A percentile compares a stretch with the other conserved stretches of the same genome.
Conservation (phyloP, 1,140 invertebrate genomes). For the Microvelia longipes region DNA sequence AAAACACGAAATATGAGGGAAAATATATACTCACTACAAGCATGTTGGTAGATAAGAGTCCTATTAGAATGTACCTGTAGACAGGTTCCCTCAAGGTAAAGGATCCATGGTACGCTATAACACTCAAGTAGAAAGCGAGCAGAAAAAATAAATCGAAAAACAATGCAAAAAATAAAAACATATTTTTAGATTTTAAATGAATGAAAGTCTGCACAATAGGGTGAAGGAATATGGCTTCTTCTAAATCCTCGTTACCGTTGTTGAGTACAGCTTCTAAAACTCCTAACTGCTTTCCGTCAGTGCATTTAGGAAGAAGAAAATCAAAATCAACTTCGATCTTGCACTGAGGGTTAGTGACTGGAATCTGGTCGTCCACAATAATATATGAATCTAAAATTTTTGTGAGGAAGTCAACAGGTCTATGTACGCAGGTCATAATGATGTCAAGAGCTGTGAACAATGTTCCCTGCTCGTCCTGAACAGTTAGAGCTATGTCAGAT, state of each 20-base stretch:
- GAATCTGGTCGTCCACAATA: constrained; percentile 27
- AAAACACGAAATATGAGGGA: too few relatives aligned
- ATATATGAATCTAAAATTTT: constrained; percentile 35
- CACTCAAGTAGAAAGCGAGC: neutral
- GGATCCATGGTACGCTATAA: neutral
- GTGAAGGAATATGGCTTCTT: constrained; percentile 33
- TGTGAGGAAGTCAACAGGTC: constrained; percentile 34
- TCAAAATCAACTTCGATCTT: constrained; percentile 34
- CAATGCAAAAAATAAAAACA: neutral
- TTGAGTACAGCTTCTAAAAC: constrained; percentile 35
- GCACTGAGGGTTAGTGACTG: constrained; percentile 32
- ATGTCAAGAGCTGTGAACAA: constrained; percentile 31
- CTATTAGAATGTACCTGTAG: neutral
- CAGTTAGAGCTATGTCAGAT: constrained; percentile 39
- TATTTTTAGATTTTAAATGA: constrained; percentile 31
- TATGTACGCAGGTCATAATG: constrained; percentile 33
- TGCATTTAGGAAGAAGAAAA: constrained; percentile 30
- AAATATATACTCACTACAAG: neutral
- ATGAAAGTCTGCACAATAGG: constrained; percentile 34
- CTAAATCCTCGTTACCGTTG: constrained; percentile 32
- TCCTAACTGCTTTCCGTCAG: constrained; percentile 29
- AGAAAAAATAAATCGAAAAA: neutral
- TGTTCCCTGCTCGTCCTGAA: constrained; percentile 34
- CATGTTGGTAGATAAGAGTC: neutral
- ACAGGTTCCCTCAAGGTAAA: neutral